Evolutionary conservation across 2,113 vertebrate species (phyloP).

Genomic region (Stictonetta naevosa): DNA sequence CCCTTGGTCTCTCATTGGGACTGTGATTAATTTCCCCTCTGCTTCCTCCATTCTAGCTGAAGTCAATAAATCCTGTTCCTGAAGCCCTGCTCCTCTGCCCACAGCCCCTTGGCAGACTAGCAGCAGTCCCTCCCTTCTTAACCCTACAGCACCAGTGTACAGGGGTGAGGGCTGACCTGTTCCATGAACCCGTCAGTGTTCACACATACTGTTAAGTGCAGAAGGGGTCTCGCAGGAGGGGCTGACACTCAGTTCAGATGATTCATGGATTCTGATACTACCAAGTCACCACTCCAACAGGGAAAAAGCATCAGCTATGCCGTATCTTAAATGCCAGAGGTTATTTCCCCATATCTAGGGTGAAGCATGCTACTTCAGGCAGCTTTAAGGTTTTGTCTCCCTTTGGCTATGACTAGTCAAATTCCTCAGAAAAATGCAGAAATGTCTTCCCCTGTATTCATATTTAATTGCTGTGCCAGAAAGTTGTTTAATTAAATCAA

Average conservation of each 20-base stretch:
- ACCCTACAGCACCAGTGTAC: rapidly evolving
- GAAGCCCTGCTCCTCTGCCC: not conserved
- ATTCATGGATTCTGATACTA: not conserved
- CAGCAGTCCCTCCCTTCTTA: not conserved
- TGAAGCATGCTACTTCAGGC: not conserved
- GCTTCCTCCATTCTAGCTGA: not conserved
- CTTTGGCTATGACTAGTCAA: not conserved
- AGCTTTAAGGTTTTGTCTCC: not conserved
- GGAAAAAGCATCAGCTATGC: not conserved
- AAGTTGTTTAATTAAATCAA: not conserved
- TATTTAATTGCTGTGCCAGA: not conserved
- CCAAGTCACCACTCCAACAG: not conserved
- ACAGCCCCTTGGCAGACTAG: not conserved
- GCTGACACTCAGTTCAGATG: not conserved
- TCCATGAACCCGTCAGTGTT: not conserved
- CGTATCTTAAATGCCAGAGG: not conserved
- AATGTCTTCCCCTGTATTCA: not conserved
- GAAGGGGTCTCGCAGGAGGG: not conserved
- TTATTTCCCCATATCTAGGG: not conserved
- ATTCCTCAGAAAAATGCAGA: not conserved
- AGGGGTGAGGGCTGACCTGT: not conserved
- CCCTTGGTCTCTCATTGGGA: rapidly evolving
- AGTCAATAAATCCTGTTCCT: not conserved
- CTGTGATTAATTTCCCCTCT: not conserved
- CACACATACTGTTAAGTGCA: not conserved